These are phyloP conservation scores for Crypturellus tataupa DNA, from an alignment of 2,797 vertebrate genomes.

Conservation along the genomic window DNA sequence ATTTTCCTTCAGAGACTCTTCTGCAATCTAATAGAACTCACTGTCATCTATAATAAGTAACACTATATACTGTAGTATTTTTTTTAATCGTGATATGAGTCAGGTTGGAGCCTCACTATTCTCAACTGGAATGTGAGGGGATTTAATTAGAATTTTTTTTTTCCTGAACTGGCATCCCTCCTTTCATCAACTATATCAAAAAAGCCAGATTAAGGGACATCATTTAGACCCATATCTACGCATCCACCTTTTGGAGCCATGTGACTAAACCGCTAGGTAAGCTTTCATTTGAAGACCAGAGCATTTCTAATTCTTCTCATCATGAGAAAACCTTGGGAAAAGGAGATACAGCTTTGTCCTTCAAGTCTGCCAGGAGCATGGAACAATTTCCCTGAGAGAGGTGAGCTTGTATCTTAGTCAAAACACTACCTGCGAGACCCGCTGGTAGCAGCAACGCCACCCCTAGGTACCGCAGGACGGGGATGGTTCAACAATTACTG, in stretches of 20 bases:
- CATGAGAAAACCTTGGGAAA: neutral
- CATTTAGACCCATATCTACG: neutral
- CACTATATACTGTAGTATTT: constrained; percentile 25
- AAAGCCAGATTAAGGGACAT: neutral
- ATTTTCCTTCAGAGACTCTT: constrained; percentile 46
- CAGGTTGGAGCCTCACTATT: constrained; percentile 24
- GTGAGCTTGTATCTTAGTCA: neutral
- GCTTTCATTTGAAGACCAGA: neutral
- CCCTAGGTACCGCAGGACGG: neutral
- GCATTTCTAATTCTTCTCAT: neutral
- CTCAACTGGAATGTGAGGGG: neutral
- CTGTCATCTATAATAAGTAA: constrained; percentile 60
- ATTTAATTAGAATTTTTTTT: neutral
- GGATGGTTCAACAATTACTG: neutral
- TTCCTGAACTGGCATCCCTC: neutral
- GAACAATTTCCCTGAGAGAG: neutral
- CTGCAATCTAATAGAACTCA: constrained; percentile 51
- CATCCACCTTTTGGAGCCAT: neutral
- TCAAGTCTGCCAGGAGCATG: neutral
- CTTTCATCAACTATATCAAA: constrained; percentile 9
- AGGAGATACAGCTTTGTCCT: neutral
- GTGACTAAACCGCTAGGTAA: neutral
- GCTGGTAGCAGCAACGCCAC: neutral
- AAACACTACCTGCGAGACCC: neutral
- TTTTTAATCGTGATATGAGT: neutral